Evolutionary conservation across 2,888 invertebrate genomes (phyloP).

Genomic region (Drosophila hamatofila): DNA sequence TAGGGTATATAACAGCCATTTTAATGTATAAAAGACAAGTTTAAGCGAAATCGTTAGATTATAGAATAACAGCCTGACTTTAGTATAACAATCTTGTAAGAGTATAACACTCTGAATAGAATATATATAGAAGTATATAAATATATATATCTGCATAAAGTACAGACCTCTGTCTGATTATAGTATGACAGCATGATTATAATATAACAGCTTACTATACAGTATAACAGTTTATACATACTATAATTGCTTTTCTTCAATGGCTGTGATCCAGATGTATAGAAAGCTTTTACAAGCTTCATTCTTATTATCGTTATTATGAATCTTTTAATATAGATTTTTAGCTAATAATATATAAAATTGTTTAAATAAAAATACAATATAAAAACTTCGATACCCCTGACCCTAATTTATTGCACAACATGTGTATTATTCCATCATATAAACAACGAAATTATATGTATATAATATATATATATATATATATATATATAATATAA

Average conservation of each 20-base stretch:
- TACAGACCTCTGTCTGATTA: too few species aligned
- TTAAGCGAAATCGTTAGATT: too few species aligned
- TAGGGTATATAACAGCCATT: too few species aligned
- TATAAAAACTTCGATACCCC: not conserved
- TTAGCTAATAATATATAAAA: slow-evolving; percentile 2
- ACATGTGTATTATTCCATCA: slow-evolving; percentile 19
- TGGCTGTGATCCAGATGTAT: too few species aligned
- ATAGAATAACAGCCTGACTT: too few species aligned
- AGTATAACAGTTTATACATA: not conserved
- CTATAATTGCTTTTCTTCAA: too few species aligned
- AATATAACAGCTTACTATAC: not conserved
- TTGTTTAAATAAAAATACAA: slow-evolving; percentile 1
- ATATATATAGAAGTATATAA: too few species aligned
- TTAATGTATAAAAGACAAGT: too few species aligned
- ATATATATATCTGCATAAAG: too few species aligned
- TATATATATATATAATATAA: not conserved
- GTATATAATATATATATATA: not conserved
- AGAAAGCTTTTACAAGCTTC: not conserved
- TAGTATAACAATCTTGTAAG: too few species aligned
- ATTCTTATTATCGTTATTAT: not conserved
- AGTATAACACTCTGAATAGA: too few species aligned
- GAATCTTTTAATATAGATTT: not conserved
- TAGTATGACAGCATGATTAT: too few species aligned
- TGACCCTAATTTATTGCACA: slow-evolving; percentile 32
- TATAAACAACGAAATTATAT: slow-evolving; percentile 20